Evolutionary conservation across 2,113 vertebrate species (phyloP).

Genomic region (Galemys pyrenaicus): DNA sequence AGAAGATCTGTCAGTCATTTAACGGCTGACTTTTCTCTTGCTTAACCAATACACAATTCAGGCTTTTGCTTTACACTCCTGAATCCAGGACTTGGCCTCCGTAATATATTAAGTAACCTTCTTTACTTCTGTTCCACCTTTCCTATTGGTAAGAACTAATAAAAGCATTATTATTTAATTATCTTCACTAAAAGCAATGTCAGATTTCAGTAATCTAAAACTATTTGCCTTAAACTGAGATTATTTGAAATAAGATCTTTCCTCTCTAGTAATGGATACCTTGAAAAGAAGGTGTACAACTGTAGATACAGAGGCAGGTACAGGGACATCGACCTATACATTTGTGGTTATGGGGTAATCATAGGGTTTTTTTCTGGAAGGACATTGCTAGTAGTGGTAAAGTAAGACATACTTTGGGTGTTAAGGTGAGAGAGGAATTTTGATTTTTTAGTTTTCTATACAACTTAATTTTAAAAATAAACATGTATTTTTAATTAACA

Average conservation of each 20-base stretch:
- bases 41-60: not conserved
- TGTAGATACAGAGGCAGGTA: not conserved
- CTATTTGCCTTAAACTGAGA: conserved; percentile 52
- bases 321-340: not conserved
- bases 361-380: conserved; percentile 1
- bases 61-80: not conserved
- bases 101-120: conserved; percentile 38
- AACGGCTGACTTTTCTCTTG: not conserved
- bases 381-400: conserved; percentile 31
- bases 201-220: conserved; percentile 77
- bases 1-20: not conserved
- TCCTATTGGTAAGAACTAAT: conserved; percentile 50
- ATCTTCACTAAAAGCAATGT: conserved; percentile 55
- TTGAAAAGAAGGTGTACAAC: not conserved
- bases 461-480: conserved; percentile 41
- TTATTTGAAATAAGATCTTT: conserved; percentile 69
- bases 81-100: conserved; percentile 36
- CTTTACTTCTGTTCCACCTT: conserved; percentile 4
- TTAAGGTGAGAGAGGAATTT: not conserved
- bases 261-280: conserved; percentile 41
- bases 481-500: not conserved
- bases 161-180: conserved; percentile 69
- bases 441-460: not conserved
- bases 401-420: not conserved
- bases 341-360: not conserved